Conservation (phyloP, 2,797 vertebrate genomes). For the Ceryle rudis region DNA sequence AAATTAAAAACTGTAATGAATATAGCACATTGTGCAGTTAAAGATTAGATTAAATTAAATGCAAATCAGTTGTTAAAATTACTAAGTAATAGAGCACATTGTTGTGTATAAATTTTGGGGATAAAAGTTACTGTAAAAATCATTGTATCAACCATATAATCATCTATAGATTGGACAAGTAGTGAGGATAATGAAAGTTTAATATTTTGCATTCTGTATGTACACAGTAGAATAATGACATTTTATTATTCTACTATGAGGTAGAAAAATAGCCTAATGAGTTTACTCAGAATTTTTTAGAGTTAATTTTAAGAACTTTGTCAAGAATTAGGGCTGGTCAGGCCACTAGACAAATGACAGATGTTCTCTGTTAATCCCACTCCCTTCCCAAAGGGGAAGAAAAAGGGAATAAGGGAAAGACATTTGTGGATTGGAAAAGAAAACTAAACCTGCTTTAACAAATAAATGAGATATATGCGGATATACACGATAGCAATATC, state of each 20-base stretch:
- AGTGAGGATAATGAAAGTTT: neutral
- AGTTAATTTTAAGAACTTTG: neutral
- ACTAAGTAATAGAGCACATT: neutral
- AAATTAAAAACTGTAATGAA: slow-evolving; percentile 45
- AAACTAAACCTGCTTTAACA: neutral
- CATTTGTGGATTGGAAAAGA: neutral
- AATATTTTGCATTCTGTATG: neutral
- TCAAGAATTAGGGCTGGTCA: neutral
- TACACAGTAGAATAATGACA: neutral
- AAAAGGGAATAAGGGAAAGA: neutral
- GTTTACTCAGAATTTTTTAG: neutral
- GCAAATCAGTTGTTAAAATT: slow-evolving; percentile 24
- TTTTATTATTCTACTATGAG: neutral
- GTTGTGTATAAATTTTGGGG: neutral
- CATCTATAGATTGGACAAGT: neutral
- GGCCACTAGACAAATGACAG: neutral
- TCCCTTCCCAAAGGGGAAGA: neutral
- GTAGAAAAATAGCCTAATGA: neutral
- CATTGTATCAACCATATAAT: neutral
- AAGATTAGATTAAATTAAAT: slow-evolving; percentile 51
- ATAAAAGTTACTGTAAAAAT: neutral
- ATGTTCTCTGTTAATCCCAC: neutral
- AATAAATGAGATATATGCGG: neutral
- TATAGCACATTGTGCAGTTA: slow-evolving; percentile 13
- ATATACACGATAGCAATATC: neutral